These are phyloP conservation scores for Trichosurus vulpecula DNA, from an alignment of 2,797 vertebrate species.

Conservation along the genomic window DNA sequence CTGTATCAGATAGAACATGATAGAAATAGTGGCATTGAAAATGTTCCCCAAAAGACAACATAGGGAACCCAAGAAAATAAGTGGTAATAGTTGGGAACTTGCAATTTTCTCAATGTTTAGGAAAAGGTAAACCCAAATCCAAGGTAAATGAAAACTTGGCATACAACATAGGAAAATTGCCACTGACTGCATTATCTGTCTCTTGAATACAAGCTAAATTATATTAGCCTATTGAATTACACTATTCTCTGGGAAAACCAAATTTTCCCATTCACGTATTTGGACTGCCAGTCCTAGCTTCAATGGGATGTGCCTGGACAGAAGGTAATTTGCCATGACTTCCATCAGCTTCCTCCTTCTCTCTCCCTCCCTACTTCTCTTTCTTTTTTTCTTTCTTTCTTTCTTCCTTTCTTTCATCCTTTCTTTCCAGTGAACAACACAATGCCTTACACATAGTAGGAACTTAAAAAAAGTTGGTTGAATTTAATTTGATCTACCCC, in stretches of 20 bases:
- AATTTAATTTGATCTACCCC: not conserved
- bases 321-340: not conserved
- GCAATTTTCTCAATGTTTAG: not conserved
- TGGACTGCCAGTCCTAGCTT: not conserved
- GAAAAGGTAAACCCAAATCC: not conserved
- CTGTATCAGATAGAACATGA: not conserved
- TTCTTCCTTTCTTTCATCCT: not conserved
- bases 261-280: not conserved
- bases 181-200: not conserved
- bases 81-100: not conserved
- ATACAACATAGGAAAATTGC: not conserved
- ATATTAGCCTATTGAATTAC: not conserved
- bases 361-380: too few species aligned
- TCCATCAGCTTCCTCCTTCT: not conserved
- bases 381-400: too few species aligned
- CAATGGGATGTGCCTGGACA: not conserved
- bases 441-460: not conserved
- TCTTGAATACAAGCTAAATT: not conserved
- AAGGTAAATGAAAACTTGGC: not conserved
- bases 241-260: not conserved
- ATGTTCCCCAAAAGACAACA: not conserved
- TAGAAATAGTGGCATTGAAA: not conserved
- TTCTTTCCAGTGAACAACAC: not conserved
- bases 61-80: not conserved
- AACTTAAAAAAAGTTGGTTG: not conserved